Evolutionary conservation across 30 jellyfish, hydroid and myxozoan species (phyloP), one percentile per base, ranked within the genome.

Genomic region (Chironex yamaguchii): DNA sequence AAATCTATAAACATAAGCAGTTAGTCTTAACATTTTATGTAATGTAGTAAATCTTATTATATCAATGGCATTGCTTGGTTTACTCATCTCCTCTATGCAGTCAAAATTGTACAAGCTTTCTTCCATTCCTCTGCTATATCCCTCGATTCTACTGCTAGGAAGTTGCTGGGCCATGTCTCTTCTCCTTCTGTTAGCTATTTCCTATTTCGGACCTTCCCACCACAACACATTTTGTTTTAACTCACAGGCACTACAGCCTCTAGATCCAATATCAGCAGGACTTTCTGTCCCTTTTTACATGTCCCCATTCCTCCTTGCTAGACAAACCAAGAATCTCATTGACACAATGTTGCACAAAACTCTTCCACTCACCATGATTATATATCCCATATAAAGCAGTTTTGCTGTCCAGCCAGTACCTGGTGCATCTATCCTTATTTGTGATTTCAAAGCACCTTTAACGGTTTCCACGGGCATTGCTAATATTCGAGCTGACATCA

Each of bases 121-220:
- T 71, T 71, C 30, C 36, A 20, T 48, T 71, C 84, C 21, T 1
- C 21, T 29, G 12, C 29, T 36, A 71, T 36, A 11, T 32, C 84
- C 11, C 21, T 34, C 4, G 84, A 32, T 17, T 36, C 71, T 21
- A 23, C 14, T 22, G 48, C 23, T 31, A 71, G 74, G 12, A 31
- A 21, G 14, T 36, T 25, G 1, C n/a, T 51, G 34, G 88, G 88
- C 88, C 88, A 76, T 6, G 50, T 29, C 64, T 52, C 82, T 24
- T 51, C 54, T 67, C 72, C 88, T 36, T 12, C 24, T 1, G n/a
- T 9, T 17, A 76, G 30, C 88, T 67, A 76, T n/a, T n/a, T n/a
- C n/a, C n/a, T n/a, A n/a, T 13, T 52, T 32, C 17, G 88, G 88
- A n/a, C 88, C 88, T n/a, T 76, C 32, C 88, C 88, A 76, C 88